Conservation (phyloP, 2,888 invertebrate genomes). For the Agriopis leucophaearia region DNA sequence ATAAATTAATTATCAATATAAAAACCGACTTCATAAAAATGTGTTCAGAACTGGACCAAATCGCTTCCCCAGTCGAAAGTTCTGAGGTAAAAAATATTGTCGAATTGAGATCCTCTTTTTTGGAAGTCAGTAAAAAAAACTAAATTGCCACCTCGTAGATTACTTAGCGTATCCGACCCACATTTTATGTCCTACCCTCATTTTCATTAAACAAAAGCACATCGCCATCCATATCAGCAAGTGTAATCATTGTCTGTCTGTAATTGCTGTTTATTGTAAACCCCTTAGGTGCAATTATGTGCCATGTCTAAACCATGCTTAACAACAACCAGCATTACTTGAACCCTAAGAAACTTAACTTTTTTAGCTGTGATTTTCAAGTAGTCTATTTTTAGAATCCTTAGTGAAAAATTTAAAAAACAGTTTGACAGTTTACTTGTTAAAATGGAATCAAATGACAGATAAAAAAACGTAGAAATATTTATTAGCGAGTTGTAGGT, state of each 20-base stretch:
- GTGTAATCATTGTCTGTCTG: slow-evolving; percentile 74
- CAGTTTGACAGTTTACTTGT: too few species aligned
- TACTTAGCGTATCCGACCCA: slow-evolving; percentile 1
- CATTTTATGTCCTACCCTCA: slow-evolving; percentile 18
- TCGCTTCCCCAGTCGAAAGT: too few species aligned
- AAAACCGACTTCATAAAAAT: too few species aligned
- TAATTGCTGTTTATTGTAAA: slow-evolving; percentile 77
- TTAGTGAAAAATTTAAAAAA: too few species aligned
- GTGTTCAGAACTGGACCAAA: too few species aligned
- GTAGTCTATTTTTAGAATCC: neutral
- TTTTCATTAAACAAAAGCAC: slow-evolving; percentile 57
- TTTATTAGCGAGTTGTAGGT: too few species aligned
- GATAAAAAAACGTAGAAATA: too few species aligned
- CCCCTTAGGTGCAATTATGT: slow-evolving; percentile 75
- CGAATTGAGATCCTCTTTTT: too few species aligned
- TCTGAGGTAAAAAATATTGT: too few species aligned
- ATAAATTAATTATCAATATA: too few species aligned
- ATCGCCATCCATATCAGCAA: slow-evolving; percentile 61
- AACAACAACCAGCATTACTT: slow-evolving; percentile 50
- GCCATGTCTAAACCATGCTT: slow-evolving; percentile 78
- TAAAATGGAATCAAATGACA: too few species aligned
- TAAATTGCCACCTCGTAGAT: neutral
- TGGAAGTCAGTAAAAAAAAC: too few species aligned
- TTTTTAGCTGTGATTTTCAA: neutral
- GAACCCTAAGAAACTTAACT: slow-evolving; percentile 45